These are phyloP conservation scores for Leuciscus idus DNA, from an alignment of 2,113 vertebrate genomes.

Conservation along the genomic window DNA sequence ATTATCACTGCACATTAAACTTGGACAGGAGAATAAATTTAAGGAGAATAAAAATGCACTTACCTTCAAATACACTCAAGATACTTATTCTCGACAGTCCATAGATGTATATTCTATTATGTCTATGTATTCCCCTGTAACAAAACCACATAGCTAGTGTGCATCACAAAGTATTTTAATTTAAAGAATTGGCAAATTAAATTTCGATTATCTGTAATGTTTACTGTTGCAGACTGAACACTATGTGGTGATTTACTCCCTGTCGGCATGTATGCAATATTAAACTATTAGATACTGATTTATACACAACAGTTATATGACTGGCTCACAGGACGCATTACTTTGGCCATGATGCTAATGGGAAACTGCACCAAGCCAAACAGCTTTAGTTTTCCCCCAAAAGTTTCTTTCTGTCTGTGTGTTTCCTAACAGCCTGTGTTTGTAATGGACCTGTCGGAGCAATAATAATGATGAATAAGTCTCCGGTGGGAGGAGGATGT, in stretches of 20 bases:
- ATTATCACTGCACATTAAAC: not conserved
- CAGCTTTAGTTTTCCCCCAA: slow-evolving; percentile 63
- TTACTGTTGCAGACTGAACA: not conserved
- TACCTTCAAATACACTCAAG: not conserved
- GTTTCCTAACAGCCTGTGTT: slow-evolving; percentile 62
- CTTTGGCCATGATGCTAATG: slow-evolving; percentile 55
- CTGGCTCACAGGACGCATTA: not conserved
- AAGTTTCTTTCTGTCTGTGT: slow-evolving; percentile 63
- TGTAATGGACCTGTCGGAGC: slow-evolving; percentile 77
- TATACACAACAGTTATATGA: not conserved
- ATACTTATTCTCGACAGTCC: not conserved
- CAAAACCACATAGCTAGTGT: not conserved
- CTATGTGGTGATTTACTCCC: not conserved
- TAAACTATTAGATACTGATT: slow-evolving; percentile 28
- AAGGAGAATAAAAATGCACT: not conserved
- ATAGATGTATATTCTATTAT: not conserved
- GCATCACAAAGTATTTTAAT: not conserved
- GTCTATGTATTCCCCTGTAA: not conserved
- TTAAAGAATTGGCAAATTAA: not conserved
- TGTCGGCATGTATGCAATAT: slow-evolving; percentile 10
- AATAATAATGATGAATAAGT: slow-evolving; percentile 77
- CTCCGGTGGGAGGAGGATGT: slow-evolving; percentile 55
- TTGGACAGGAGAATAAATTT: not conserved
- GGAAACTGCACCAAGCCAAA: slow-evolving; percentile 34
- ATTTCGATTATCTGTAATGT: not conserved